Base-by-base conservation (phyloP, 1,140 invertebrate species). In the Ganaspis sp. region DNA sequence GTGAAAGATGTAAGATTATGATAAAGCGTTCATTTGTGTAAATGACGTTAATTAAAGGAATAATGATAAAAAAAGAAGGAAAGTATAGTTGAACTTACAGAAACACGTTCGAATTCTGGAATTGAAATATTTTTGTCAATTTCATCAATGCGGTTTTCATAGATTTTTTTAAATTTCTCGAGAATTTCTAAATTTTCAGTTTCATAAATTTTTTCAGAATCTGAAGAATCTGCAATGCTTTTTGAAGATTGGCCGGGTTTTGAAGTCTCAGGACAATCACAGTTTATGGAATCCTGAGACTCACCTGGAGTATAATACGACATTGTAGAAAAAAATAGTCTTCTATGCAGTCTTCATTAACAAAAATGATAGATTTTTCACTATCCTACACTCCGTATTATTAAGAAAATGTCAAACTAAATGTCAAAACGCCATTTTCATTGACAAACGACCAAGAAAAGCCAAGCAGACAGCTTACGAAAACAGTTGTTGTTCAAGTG, bases 161-260 rank as follows among this genome's bases (percentile, higher is more conserved):
- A 81, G 4, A 77, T 69, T 34, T 45, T 11, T 29, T 81, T 73
- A 19, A 81, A 76, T 64, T 73, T 54, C 11, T 75, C 73, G 17
- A 81, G 76, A 17, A 81, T 81, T 42, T 74, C 45, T 4, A 81
- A 74, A 17, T 76, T 37, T 19, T 77, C 79, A 2, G 69, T 69
- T 45, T 76, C 53, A 11, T 64, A 45, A 19, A 58, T 38, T 34
- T 40, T 19, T 0, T 37, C 70, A 23, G 17, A 45, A 54, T 77
- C 42, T 11, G 75, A 45, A 40, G 72, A 71, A 45, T 70, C 21
- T 58, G 19, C 74, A 38, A 49, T 29, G 17, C 70, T 58, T 37
- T n/a, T 19, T 15, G 21, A 72, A 15, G 53, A 37, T 45, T 29
- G 69, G 19, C 64, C 15, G 34, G 23, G 45, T 45, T 76, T 42